phyloP scores from a whole-genome alignment of 2,113 vertebrate species.

The Pyrgilauda ruficollis region DNA sequence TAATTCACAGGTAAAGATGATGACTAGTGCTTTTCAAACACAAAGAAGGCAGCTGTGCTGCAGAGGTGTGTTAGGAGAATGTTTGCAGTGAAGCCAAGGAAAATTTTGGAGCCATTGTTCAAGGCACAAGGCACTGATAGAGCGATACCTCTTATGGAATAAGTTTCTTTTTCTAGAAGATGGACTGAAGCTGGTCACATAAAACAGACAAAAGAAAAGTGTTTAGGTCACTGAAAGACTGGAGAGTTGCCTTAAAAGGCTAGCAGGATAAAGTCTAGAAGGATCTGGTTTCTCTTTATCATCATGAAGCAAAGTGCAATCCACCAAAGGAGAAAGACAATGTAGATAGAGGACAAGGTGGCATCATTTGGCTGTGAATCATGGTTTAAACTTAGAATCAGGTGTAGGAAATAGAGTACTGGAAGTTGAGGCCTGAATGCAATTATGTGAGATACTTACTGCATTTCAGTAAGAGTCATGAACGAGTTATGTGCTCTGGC shows the following conservation, averaged over 20 bases:
- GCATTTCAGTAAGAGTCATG: not conserved
- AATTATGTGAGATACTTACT: not conserved
- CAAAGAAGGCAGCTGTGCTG: not conserved
- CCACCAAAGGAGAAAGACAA: not conserved
- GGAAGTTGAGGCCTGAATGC: not conserved
- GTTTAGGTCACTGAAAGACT: not conserved
- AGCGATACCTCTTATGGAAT: not conserved
- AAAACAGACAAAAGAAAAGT: not conserved
- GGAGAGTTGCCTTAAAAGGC: not conserved
- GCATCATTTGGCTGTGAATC: not conserved
- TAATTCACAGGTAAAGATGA: not conserved
- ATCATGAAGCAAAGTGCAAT: not conserved
- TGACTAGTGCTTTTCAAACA: not conserved
- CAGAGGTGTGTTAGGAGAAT: not conserved
- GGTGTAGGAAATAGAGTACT: not conserved
- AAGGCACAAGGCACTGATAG: not conserved
- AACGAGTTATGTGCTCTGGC: not conserved
- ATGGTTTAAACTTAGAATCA: not conserved
- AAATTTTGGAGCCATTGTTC: not conserved
- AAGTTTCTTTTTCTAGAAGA: not conserved
- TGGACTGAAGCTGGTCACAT: not conserved
- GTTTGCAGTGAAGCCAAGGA: not conserved
- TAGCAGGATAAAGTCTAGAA: not conserved
- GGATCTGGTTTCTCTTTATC: not conserved
- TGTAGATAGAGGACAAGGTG: not conserved